Evolutionary conservation across 1,140 invertebrate genomes (phyloP).

Genomic region (Cylas formicarius): DNA sequence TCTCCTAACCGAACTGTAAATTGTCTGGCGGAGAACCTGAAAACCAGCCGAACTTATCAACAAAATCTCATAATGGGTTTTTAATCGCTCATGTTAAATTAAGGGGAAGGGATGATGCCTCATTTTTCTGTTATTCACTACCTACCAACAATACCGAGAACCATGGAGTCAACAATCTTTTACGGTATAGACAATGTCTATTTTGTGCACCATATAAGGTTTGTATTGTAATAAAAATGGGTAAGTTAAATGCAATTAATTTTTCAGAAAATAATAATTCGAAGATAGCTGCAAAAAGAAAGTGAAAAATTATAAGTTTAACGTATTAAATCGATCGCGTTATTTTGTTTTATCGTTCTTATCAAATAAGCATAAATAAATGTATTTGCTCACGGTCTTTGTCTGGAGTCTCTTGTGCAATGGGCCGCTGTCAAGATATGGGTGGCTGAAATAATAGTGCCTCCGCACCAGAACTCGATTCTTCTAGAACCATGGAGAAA

Average conservation of each 20-base stretch:
- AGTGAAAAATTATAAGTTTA: background rate
- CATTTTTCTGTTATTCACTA: too few species aligned
- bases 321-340: background rate
- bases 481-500: conserved; percentile 77
- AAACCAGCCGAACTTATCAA: too few species aligned
- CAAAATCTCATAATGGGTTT: too few species aligned
- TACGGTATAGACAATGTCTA: too few species aligned
- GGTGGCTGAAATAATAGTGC: conserved; percentile 70
- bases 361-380: background rate
- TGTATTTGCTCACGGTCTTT: conserved; percentile 61
- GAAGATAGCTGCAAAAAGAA: conserved; percentile 2
- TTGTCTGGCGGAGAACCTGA: conserved; percentile 74
- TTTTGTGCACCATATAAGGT: too few species aligned
- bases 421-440: conserved; percentile 88
- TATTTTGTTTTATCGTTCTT: background rate
- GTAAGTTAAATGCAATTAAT: too few species aligned
- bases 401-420: conserved; percentile 78
- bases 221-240: too few species aligned
- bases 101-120: background rate
- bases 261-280: background rate
- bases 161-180: too few species aligned
- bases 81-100: background rate
- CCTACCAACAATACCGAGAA: too few species aligned
- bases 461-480: conserved; percentile 91
- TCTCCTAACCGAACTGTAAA: conserved; percentile 85